phyloP scores from a whole-genome alignment of 2,797 vertebrate genomes.

The Acrossocheilus fasciatus region DNA sequence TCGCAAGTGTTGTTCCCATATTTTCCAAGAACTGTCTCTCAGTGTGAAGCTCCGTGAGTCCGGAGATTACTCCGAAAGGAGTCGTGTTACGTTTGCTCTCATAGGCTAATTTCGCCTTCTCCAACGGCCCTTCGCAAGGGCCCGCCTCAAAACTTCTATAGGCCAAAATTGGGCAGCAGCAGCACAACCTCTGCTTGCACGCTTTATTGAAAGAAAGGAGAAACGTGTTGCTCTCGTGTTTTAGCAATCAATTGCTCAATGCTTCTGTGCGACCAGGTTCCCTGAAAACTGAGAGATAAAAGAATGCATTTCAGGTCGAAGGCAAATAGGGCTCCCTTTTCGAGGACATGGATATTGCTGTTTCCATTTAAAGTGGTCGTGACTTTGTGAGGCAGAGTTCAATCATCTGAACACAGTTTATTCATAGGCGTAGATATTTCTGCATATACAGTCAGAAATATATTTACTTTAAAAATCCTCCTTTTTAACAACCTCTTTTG shows the following conservation, averaged over 20 bases:
- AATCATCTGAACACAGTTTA: background rate
- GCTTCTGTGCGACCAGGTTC: background rate
- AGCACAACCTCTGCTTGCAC: background rate
- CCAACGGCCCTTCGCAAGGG: background rate
- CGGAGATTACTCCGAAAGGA: constrained; percentile 52
- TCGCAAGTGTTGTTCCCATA: constrained; percentile 39
- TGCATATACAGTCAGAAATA: background rate
- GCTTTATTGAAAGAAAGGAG: background rate
- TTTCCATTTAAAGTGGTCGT: background rate
- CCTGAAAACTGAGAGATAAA: background rate
- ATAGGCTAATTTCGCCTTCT: constrained; percentile 35
- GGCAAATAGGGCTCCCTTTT: background rate
- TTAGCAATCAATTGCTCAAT: constrained; percentile 9
- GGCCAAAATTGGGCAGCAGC: background rate
- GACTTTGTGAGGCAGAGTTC: background rate
- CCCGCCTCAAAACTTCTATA: background rate
- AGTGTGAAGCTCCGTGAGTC: constrained; percentile 55
- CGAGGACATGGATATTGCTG: constrained; percentile 5
- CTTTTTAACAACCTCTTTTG: background rate
- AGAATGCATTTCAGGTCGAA: background rate
- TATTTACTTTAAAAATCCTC: background rate
- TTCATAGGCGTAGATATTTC: too few relatives aligned
- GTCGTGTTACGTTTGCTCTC: constrained; percentile 60
- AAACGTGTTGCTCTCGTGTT: background rate
- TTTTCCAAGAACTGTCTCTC: constrained; percentile 69